Evolutionary conservation across 1,140 invertebrate genomes (phyloP), one percentile per base, ranked within the genome.

Genomic region (Chironomus tepperi): DNA sequence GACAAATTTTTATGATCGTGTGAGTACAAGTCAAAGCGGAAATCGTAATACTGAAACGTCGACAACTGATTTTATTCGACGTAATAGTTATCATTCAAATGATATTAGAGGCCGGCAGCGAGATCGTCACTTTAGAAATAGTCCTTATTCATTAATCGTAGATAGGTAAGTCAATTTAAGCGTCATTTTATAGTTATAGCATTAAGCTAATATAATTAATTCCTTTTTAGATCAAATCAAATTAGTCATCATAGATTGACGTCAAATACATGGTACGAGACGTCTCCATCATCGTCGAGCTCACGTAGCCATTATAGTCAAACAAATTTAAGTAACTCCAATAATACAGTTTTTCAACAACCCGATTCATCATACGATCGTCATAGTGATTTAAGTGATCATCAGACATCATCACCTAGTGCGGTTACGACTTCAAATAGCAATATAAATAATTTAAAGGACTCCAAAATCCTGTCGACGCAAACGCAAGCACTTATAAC

Each of bases 71-170:
- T 73, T 73, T 79, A 79, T 78, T 75, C 78, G 76, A 73, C 76
- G 79, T 78, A 78, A 74, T 74, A 77, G 76, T 75, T 76, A 78
- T 78, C 75, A 77, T 76, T 74, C 81, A 78, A 77, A 79, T 73
- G 78, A 77, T 75, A 76, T 75, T 64, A 74, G 81, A 73, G 79
- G 81, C 67, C 76, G 80, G 18, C 78, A 80, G 73, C 77, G 83
- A 76, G 83, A 83, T 76, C 78, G 81, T 42, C 76, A 81, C 73
- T 85, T 84, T 77, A 77, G 85, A 75, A 84, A 85, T 81, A 84
- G 85, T 73, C 83, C 84, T 57, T 84, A 83, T 77, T 78, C 81
- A 74, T 78, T 80, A 75, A 79, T 81, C 76, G 79, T 83, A 76
- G 84, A 84, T 76, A 83, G 83, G 76, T 77, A 75, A 10, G 67